phyloP scores from a whole-genome alignment of 2,888 invertebrate genomes.

The Tolmerus cingulatus region DNA sequence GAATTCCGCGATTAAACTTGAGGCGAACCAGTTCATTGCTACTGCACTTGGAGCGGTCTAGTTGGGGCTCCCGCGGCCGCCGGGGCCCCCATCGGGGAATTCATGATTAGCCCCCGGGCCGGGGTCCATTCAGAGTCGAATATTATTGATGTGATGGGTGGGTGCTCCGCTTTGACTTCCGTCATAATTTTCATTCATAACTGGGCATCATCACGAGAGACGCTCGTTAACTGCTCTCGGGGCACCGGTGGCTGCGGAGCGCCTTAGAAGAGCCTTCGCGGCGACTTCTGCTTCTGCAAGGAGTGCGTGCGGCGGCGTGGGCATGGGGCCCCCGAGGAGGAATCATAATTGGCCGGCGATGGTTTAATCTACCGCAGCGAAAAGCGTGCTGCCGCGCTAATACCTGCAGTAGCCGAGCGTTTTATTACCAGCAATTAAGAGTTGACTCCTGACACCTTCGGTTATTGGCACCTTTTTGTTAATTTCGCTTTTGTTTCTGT shows the following conservation, averaged over 20 bases:
- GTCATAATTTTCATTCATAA: constrained; percentile 39
- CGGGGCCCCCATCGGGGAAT: not conserved
- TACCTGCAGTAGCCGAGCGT: constrained; percentile 18
- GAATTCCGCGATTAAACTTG: not conserved
- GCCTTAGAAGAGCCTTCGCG: not conserved
- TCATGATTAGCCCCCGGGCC: not conserved
- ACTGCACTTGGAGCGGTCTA: constrained; percentile 5
- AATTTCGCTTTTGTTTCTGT: constrained; percentile 6
- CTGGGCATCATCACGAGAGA: constrained; percentile 7
- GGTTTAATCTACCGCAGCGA: constrained; percentile 38
- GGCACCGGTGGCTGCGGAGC: not conserved
- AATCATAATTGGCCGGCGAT: constrained; percentile 35
- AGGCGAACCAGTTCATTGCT: constrained; percentile 18
- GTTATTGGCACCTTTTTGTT: constrained; percentile 34
- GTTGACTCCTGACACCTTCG: constrained; percentile 32
- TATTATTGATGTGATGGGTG: constrained; percentile 19
- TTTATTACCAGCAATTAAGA: constrained; percentile 35
- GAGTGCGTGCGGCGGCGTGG: not conserved
- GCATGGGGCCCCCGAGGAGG: not conserved
- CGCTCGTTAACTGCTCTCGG: not conserved
- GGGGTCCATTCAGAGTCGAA: not conserved
- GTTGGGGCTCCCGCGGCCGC: not conserved
- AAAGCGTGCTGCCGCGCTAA: constrained; percentile 32
- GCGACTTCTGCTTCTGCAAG: not conserved
- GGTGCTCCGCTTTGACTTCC: not conserved